Evolutionary conservation across 2,888 invertebrate genomes (phyloP).

Genomic region (Dynastes hyllus): DNA sequence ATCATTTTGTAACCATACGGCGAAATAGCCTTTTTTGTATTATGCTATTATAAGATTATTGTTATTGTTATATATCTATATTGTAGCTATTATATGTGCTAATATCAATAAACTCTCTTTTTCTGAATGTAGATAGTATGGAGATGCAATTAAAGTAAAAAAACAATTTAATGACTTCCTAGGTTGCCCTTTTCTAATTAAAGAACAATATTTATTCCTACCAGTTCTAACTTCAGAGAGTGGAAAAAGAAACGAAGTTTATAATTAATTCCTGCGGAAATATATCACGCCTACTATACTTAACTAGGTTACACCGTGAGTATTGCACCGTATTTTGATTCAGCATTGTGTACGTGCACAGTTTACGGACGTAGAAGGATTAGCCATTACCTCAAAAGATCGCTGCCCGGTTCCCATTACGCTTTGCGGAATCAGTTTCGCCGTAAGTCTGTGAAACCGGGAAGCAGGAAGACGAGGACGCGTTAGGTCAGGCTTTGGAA

Average conservation of each 20-base stretch:
- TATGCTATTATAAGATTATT: no score
- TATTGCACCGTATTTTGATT: not conserved
- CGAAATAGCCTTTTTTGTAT: no score
- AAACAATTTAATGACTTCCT: no score
- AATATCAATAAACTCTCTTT: no score
- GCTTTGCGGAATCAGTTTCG: conserved; percentile 57
- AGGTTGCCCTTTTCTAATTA: no score
- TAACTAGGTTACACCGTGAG: not conserved
- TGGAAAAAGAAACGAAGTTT: not conserved
- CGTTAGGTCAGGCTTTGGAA: conserved; percentile 18
- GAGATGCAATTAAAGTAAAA: no score
- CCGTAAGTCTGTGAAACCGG: conserved; percentile 16
- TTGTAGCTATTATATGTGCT: no score
- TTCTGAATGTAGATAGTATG: no score
- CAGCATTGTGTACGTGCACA: conserved; percentile 8
- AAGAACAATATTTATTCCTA: not conserved
- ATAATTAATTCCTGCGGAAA: conserved; percentile 4
- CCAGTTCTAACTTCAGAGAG: not conserved
- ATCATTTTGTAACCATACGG: no score
- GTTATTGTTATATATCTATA: no score
- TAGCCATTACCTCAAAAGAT: conserved; percentile 55
- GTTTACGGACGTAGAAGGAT: conserved; percentile 38
- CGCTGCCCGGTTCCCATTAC: conserved; percentile 53
- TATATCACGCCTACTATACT: not conserved
- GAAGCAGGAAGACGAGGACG: conserved; percentile 16